These are phyloP conservation scores for Habrosyne pyritoides DNA, from an alignment of 2,888 invertebrate genomes.

Conservation along the genomic window DNA sequence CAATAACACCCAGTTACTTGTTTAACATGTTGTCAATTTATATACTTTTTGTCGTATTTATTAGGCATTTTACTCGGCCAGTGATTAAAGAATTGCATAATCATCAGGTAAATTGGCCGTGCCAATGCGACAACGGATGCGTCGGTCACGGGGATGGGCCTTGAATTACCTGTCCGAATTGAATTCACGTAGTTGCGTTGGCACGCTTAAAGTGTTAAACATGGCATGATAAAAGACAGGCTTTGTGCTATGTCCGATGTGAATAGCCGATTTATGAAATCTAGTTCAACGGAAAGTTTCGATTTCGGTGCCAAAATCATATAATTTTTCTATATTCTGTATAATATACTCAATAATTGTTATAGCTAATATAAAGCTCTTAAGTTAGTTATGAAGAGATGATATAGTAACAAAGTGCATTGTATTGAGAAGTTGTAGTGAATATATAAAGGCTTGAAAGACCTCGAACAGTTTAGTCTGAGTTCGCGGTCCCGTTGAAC, in stretches of 20 bases:
- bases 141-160: slow-evolving; percentile 63
- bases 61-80: slow-evolving; percentile 5
- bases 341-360: background rate
- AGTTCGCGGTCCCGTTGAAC: slow-evolving; percentile 59
- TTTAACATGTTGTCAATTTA: too few species aligned
- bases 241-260: slow-evolving; percentile 8
- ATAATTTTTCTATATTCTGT: background rate
- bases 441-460: slow-evolving; percentile 69
- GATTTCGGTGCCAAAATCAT: slow-evolving; percentile 11
- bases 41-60: slow-evolving; percentile 7
- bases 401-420: slow-evolving; percentile 23
- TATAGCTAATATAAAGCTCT: background rate
- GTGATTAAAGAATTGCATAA: slow-evolving; percentile 17
- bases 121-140: slow-evolving; percentile 65
- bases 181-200: slow-evolving; percentile 62
- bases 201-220: slow-evolving; percentile 40
- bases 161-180: slow-evolving; percentile 68
- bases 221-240: slow-evolving; percentile 42
- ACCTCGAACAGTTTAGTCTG: slow-evolving; percentile 76
- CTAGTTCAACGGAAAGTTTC: slow-evolving; percentile 14
- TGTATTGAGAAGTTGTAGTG: slow-evolving; percentile 49
- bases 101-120: slow-evolving; percentile 34
- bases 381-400: slow-evolving; percentile 12
- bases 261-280: slow-evolving; percentile 10
- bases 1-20: too few species aligned